Base-by-base conservation (phyloP, 2,888 invertebrate genomes). In the Tetropium fuscum region DNA sequence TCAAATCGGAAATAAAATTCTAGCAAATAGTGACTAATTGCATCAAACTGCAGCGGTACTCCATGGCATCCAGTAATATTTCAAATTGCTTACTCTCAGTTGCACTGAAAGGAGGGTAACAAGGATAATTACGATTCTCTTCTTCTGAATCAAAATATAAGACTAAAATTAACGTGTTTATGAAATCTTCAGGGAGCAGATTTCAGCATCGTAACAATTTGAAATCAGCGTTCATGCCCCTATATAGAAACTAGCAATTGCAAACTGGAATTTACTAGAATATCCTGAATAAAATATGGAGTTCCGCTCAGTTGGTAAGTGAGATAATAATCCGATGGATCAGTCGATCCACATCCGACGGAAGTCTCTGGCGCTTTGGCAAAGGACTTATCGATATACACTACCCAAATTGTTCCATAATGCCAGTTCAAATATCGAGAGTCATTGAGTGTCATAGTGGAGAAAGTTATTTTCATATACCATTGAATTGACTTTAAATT, bases 201-300 rank as follows among this genome's bases (percentile, higher is more conserved):
- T 58, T 62, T 54, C 53, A 62, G 58, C 30, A 51, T 34, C 51
- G 15, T 34, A 40, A 19, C 58, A 59, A 69, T 72, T 72, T 63
- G 60, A 72, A 74, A 74, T 76, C 74, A 68, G 67, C 71, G 73
- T 69, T 36, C 59, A 54, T 60, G 62, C 72, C 74, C 45, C 48
- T 74, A 69, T 73, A 74, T 66, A 71, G 72, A 64, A 56, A 25
- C 64, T 63, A 66, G 74, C 74, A 74, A 75, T 77, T 73, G 72
- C 74, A 67, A 73, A 75, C 66, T 74, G 73, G 73, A 77, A 77
- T 76, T 76, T 74, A 74, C 74, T 70, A 67, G 75, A 74, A 78
- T 74, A 77, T 74, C 74, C 74, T 72, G 76, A 76, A 78, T 78
- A 77, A 78, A 77, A 78, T 77, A 75, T 75, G 72, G 73, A 74